Base-by-base conservation (phyloP, 1,140 invertebrate species). In the Drosophila arawakana region DNA sequence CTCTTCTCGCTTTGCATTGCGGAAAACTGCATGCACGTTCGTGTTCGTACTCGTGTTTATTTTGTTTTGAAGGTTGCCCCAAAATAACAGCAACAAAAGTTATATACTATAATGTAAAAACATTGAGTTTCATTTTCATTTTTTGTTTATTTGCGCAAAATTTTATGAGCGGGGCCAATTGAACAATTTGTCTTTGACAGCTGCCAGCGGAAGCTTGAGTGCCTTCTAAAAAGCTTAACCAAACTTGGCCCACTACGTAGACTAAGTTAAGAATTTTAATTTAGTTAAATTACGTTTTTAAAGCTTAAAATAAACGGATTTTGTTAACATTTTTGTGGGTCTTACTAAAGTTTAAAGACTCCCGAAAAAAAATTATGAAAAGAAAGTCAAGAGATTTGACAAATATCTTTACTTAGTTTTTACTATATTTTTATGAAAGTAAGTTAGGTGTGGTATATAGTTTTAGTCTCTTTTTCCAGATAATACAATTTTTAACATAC, bases 21-120 rank as follows among this genome's bases (percentile, higher is more conserved):
- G 83, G 83, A 86, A 86, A 86, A 88, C 65, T 88, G 83, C 83
- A 86, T 67, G 77, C 85, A 89, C 81, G 84, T 83, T 86, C 78
- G 76, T 65, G 57, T 81, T 83, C 68, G 63, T 76, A 62, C 76
- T 81, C 65, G 75, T 74, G 76, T 74, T 73, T 49, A 13, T 68
- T 61, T 63, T 65, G 58, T 70, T 69, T 81, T 84, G 84, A 89
- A 88, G 84, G 81, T 85, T 81, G 81, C 61, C 70, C 71, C 44
- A 55, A 70, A 78, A 39, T 10, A 13, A 47, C 15, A 55, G n/a
- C 13, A 37, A 55, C 30, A 52, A 54, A 34, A 73, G 57, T 46
- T 62, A 66, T 25, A 54, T 41, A 9, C 21, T n/a, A 63, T 43
- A n/a, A 21, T 21, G 15, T 21, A 15, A 57, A 65, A 76, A 76